Evolutionary conservation across 2,797 vertebrate species (phyloP), one percentile per base, ranked within the genome.

Genomic region (Coranthus polyacanthus): DNA sequence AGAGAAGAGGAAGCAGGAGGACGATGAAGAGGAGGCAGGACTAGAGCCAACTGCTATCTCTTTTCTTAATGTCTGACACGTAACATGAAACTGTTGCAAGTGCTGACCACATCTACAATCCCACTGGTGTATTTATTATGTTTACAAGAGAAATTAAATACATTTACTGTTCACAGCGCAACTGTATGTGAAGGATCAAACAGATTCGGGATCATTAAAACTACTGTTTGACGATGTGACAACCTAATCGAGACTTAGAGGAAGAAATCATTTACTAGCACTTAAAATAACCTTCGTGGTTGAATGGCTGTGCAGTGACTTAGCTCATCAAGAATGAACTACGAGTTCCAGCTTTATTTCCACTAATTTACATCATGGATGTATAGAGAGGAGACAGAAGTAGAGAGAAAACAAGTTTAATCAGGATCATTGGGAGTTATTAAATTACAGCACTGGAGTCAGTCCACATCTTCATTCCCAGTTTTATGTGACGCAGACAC

Each of bases 371-470:
- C 72, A 50, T 54, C 13, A 41, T 24, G 26, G 52, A 41, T 57
- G 39, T 26, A 24, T 69, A 59, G 18, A 54, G 26, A 34, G 6
- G 45, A 42, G 34, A 58, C 41, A 51, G 51, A 63, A 66, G 52
- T 20, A 43, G 32, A 60, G 60, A 70, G 56, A 68, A 75, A 81
- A 68, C 38, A 54, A 64, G 47, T 65, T 86, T 81, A 61, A 51
- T 58, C 22, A 53, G 50, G 1, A 61, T 81, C 54, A 15, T 10
- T 41, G 74, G 68, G 71, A 78, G 57, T 76, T 69, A 81, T 87
- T 75, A 80, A 80, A 72, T 77, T 82, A 84, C 72, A 29, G 1
- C 36, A 68, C 60, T 85, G 84, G 79, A 82, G 68, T 56, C 20
- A 3, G 71, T 65, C 67, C 82, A 68, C 67, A 53, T 79, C 74